A percentile compares a stretch with the other conserved stretches of the same genome.
Evolutionary conservation across 1,140 invertebrate genomes (phyloP).

Genomic region (Eriocheir sinensis): DNA sequence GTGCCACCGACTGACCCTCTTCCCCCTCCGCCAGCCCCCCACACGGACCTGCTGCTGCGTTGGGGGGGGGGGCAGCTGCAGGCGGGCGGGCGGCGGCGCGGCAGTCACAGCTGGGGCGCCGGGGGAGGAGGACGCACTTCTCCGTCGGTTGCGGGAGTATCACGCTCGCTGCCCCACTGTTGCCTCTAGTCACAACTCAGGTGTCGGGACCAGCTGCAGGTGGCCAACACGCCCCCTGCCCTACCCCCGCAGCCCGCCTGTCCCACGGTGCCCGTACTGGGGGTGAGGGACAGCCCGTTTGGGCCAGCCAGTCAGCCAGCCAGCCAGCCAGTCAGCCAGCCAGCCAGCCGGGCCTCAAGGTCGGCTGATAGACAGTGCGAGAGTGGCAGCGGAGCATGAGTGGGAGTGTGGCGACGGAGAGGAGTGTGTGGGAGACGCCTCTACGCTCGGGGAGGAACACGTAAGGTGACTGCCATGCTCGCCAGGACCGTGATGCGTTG

Average conservation of each 20-base stretch:
- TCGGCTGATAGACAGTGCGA: slow-evolving; percentile 39
- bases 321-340: background rate
- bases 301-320: background rate
- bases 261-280: background rate
- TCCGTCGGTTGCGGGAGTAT: slow-evolving; percentile 27
- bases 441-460: background rate
- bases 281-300: slow-evolving; percentile 41
- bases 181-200: slow-evolving; percentile 20
- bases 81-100: background rate
- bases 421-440: background rate
- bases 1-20: slow-evolving; percentile 9
- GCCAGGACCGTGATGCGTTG: background rate
- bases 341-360: slow-evolving; percentile 42
- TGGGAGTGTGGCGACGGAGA: background rate
- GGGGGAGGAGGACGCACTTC: slow-evolving; percentile 60
- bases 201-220: slow-evolving; percentile 42
- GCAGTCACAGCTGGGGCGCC: background rate
- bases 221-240: background rate
- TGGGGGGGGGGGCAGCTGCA: background rate
- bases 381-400: background rate
- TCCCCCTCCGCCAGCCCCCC: background rate
- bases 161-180: slow-evolving; percentile 33
- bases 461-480: slow-evolving; percentile 1
- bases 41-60: background rate
- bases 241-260: background rate